Base-by-base conservation (phyloP, 2,888 invertebrate genomes). In the Diarsia rubi region DNA sequence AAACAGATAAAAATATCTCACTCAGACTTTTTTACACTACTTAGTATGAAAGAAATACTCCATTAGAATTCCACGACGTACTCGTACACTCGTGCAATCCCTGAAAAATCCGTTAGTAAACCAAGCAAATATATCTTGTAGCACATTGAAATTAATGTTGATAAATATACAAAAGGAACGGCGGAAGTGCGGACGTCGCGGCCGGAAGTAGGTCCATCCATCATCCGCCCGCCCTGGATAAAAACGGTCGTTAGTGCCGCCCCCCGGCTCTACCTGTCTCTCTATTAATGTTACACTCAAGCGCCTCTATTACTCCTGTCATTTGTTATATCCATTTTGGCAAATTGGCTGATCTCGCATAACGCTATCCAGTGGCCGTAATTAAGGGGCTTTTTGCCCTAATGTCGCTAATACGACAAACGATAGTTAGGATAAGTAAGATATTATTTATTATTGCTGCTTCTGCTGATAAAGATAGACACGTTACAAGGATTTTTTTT, bases 281-380 rank as follows among this genome's bases (percentile, higher is more conserved):
- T 95, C 96, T 96, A 96, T 96, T 96, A 96, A 96, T 96, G 96
- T 94, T 94, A 93, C 93, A 94, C 96, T 95, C 95, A 94, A 95
- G 94, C 93, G 93, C 95, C 94, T 94, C 95, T 96, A 96, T 96
- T 96, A 96, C 95, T 92, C 91, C 93, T 94, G 94, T 95, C 96
- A 95, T 96, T 96, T 96, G 94, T 96, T 96, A 96, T 96, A 96
- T 95, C 95, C 96, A 95, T 95, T 96, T 95, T 95, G 93, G 92
- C 95, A 93, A 96, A 96, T 95, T 95, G 94, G 94, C 93, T 93
- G 93, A 95, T 95, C 94, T 92, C 92, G 92, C 90, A 88, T 90
- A 90, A 86, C 80, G 76, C 69, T 81, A 78, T 74, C 75, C 79
- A 49, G 68, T 74, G 86, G 88, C 82, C 83, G 89, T 90, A 92